Evolutionary conservation across 2,888 invertebrate genomes (phyloP), one percentile per base, ranked within the genome.

Genomic region (Rhagonycha fulva): DNA sequence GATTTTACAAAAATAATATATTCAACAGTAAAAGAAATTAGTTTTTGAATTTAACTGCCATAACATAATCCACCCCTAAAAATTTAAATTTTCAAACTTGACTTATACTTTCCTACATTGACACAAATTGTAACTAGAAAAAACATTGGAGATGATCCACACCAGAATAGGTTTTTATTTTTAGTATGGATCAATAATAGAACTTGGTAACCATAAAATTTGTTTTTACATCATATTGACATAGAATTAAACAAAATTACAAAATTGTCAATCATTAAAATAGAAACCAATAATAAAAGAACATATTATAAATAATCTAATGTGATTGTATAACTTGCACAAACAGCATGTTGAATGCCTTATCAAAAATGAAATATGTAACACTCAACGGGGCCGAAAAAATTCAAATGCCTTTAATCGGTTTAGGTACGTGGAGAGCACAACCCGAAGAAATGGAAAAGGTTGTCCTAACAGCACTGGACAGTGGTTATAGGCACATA

Each of bases 391-490:
- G 88, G 82, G 88, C 89, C 3, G 84, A 86, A 60, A 91, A 89
- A 24, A 83, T 89, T 84, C 86, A 90, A 80, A 93, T 94, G 91
- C 94, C 94, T n/a, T 89, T 91, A 61, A 86, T 94, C 68, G 94
- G 94, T 26, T 88, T 94, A 81, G 94, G 94, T 70, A 94, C 94
- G 61, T 94, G 93, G 93, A 92, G 93, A 90, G 92, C 93, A 30
- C 90, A 91, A 79, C 87, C 92, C 5, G 90, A 92, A 79, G 92
- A 93, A 80, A 90, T 94, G 47, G 91, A 93, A 85, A 85, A 87
- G 11, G 91, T 91, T 9, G 90, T 95, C 0, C 89, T 90, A 71
- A 89, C 89, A 72, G 94, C 95, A 26, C 86, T 95, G 77, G 90
- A 93, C 68, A 87, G 89, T 79, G 95, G 95, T 28, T 95, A 95